Conservation (phyloP, 1,140 invertebrate genomes). For the Pectinophora gossypiella region DNA sequence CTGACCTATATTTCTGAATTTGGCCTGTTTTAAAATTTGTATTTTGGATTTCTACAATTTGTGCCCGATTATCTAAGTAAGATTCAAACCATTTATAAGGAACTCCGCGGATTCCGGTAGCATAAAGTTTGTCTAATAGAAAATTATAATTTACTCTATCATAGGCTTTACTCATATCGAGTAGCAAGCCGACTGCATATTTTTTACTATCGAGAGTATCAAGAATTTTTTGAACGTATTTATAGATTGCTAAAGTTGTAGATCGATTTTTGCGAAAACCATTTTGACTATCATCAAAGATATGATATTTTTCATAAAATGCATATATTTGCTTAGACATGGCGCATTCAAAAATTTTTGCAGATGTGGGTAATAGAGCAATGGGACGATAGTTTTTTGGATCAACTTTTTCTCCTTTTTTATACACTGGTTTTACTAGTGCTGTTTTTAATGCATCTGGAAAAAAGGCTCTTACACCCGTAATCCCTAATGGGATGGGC, state of each 20-base stretch:
- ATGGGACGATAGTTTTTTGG: conserved; percentile 7
- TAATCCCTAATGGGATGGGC: too few relatives aligned
- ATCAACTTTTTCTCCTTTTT: conserved; percentile 3
- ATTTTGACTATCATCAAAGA: conserved; percentile 2
- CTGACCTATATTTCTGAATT: neutral
- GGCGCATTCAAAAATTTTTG: conserved; percentile 9
- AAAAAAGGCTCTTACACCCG: conserved; percentile 4
- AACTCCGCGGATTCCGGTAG: conserved; percentile 1
- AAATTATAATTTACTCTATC: conserved; percentile 4
- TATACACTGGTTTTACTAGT: conserved; percentile 4
- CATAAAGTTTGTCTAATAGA: conserved; percentile 1
- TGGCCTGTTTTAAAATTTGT: neutral
- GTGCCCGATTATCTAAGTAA: neutral
- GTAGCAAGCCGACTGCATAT: neutral
- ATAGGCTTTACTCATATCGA: conserved; percentile 8
- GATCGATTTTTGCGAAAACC: conserved; percentile 6
- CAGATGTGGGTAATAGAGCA: neutral
- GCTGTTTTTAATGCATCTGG: conserved; percentile 7
- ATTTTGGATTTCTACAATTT: conserved; percentile 3
- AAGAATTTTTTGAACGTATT: neutral
- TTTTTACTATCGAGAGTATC: neutral
- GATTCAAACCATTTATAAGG: conserved; percentile 7
- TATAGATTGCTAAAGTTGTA: conserved; percentile 1
- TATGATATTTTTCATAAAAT: conserved; percentile 8
- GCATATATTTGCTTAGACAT: neutral